Base-by-base conservation (phyloP, 2,113 vertebrate genomes). In the Platysteira castanea region DNA sequence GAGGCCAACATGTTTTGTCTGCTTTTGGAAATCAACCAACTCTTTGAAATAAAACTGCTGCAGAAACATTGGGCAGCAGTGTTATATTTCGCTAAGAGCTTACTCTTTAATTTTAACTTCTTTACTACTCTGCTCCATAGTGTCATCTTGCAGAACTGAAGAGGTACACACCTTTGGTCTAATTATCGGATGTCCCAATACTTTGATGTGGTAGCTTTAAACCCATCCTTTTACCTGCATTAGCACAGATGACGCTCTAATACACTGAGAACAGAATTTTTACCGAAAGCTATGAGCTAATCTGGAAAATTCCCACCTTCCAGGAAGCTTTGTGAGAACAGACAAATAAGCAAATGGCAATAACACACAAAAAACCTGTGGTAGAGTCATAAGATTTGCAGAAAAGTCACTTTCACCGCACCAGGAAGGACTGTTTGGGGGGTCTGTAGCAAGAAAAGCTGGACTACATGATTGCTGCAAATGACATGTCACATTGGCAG, bases 1-100 rank as follows among this genome's bases (percentile, higher is more conserved):
- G 71, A 83, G 49, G 87, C 85, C 90, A 95, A 93, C 44, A 52
- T 54, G 30, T 88, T 94, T 93, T 95, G 84, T 95, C 79, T 95
- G 57, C 17, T 87, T 84, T 47, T 95, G 87, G 93, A 95, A 81
- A 95, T 67, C 59, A 83, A 87, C 84, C 80, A 97, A 61, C 30
- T 79, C 69, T 75, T 60, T 63, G 90, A 83, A 95, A 85, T 63
- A 79, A 84, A 93, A 89, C 69, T 78, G 64, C 59, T 76, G 65
- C n/a, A 63, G 46, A 75, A 73, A 74, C 52, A 15, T 54, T 89
- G 70, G 64, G 75, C 37, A 74, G 64, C 67, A 92, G 33, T 39
- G 26, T 37, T 78, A 2, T 31, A 57, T 64, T 93, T 81, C 95
- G 28, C 69, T 78, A 67, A 60, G 54, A 83, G 60, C 21, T 73